Base-by-base conservation (phyloP, 2,888 invertebrate species). In the Habroteleia sp. region DNA sequence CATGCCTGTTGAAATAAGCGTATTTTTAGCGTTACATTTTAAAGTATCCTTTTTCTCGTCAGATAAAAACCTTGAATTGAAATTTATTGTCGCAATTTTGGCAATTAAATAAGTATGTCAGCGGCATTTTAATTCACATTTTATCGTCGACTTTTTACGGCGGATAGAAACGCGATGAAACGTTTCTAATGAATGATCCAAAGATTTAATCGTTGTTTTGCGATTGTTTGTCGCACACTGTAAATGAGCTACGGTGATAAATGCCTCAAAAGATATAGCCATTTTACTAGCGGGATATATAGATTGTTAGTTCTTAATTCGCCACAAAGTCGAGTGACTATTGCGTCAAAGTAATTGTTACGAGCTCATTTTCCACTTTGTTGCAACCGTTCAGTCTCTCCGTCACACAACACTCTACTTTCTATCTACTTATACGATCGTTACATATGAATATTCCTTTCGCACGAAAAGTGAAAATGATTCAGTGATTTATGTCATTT, bases 301-400 rank as follows among this genome's bases (percentile, higher is more conserved):
- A 35, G 48, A 60, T 68, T 68, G 68, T 42, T 42, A 60, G 68
- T 35, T 50, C 56, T 65, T 50, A 58, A 71, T 72, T 41, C 33
- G 25, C 29, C 54, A 50, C 31, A 29, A 63, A 71, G 48, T 37
- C 13, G 42, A 35, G 46, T 23, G 41, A 52, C 50, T 41, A 17
- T 73, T 73, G 65, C 73, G 62, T 66, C 73, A 74, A 74, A 46
- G 62, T 74, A 66, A 74, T 74, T 74, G 66, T 66, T 74, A 73
- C 66, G 62, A 66, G 62, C 74, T 68, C 62, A 54, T 74, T 74
- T 62, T 68, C 74, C 74, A 63, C 68, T 68, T 74, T 58, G 66
- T 62, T 74, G 48, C 48, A 27, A 44, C 66, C 35, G 23, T 54
- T 74, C 27, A 41, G 29, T 46, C 62, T 46, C 42, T 29, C 41